Evolutionary conservation across 1,140 invertebrate species (phyloP).

Genomic region (Panagrolaimus sp.): DNA sequence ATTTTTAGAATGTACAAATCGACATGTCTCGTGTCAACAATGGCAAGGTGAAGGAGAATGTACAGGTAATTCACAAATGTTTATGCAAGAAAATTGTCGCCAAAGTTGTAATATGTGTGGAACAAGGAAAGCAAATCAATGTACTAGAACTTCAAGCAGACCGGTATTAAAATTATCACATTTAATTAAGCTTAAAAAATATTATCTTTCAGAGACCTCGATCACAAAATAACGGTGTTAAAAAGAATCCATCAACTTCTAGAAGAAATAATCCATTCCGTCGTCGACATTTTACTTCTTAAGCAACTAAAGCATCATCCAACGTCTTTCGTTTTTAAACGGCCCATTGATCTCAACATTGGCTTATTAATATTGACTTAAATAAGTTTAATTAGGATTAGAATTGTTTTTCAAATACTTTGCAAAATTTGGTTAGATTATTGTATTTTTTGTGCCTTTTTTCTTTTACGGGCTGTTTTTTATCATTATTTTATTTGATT

Average conservation of each 20-base stretch:
- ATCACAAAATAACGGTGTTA: conserved; percentile 1
- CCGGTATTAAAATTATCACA: conserved; percentile 6
- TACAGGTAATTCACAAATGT: conserved; percentile 36
- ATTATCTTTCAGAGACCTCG: background rate
- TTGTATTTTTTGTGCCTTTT: background rate
- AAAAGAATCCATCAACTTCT: conserved; percentile 6
- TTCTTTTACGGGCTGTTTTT: background rate
- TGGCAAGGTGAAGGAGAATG: conserved; percentile 30
- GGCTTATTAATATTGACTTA: background rate
- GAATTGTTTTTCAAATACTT: no score
- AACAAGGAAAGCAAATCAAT: conserved; percentile 19
- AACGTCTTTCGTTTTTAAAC: background rate
- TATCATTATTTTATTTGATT: no score
- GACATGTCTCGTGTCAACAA: conserved; percentile 41
- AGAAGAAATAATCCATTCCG: background rate
- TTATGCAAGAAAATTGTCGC: conserved; percentile 56
- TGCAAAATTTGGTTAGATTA: no score
- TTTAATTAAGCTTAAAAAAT: conserved; percentile 6
- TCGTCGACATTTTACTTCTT: background rate
- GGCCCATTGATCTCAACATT: background rate
- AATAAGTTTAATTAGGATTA: background rate
- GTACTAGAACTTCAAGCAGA: conserved; percentile 14
- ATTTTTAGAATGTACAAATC: conserved; percentile 42
- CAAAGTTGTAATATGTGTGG: conserved; percentile 37
- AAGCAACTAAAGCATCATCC: background rate